These are phyloP conservation scores for Ceyx erithaca DNA, from an alignment of 2,797 vertebrate genomes.

Conservation along the genomic window DNA sequence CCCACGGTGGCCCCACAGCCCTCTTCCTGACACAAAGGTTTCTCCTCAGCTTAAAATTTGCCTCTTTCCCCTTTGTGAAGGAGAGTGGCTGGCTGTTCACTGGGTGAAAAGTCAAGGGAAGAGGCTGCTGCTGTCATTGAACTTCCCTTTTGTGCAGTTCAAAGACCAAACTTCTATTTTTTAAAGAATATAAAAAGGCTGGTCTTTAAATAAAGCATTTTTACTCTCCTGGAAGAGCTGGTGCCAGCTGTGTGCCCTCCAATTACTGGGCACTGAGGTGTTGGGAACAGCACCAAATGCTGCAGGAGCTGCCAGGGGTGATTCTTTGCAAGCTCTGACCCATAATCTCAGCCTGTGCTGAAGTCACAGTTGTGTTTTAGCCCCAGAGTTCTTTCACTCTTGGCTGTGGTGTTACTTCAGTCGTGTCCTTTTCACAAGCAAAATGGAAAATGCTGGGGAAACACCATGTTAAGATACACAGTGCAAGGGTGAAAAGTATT, in stretches of 20 bases:
- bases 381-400: background rate
- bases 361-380: background rate
- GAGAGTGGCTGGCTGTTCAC: background rate
- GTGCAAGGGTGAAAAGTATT: background rate
- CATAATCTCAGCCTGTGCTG: background rate
- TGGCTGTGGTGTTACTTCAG: background rate
- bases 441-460: background rate
- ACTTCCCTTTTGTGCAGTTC: too few species aligned
- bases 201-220: background rate
- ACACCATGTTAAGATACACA: background rate
- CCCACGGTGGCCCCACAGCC: rapidly evolving
- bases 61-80: background rate
- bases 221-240: background rate
- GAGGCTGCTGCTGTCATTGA: background rate
- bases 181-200: background rate
- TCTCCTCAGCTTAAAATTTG: background rate
- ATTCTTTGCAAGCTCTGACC: background rate
- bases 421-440: background rate
- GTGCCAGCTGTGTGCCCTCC: background rate
- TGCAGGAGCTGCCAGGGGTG: background rate
- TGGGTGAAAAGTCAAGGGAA: background rate
- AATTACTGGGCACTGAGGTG: background rate
- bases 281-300: background rate
- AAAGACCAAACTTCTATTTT: too few species aligned
- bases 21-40: background rate